Evolutionary conservation across 2,113 vertebrate genomes (phyloP).

Genomic region (Sturnus vulgaris): DNA sequence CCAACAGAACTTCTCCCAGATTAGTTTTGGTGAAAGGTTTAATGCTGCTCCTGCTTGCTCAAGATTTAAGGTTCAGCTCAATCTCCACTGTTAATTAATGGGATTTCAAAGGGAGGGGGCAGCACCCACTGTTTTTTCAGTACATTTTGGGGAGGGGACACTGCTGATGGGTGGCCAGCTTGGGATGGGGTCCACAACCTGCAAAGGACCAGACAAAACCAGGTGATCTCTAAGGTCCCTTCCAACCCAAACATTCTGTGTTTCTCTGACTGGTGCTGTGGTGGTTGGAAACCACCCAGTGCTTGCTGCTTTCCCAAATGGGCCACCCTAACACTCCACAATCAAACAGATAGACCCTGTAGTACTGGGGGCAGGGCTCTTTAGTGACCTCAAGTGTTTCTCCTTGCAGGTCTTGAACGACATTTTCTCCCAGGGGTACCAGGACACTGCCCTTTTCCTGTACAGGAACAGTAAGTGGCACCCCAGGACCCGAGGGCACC

Average conservation of each 20-base stretch:
- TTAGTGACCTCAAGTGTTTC: not conserved
- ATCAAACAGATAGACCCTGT: not conserved
- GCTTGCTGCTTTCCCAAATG: not conserved
- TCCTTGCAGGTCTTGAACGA: conserved; percentile 66
- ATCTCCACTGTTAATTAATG: not conserved
- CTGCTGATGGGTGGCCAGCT: not conserved
- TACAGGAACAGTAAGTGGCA: conserved; percentile 73
- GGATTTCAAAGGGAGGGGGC: not conserved
- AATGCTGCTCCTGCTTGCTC: not conserved
- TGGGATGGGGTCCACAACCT: not conserved
- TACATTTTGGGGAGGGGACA: not conserved
- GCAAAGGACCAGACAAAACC: not conserved
- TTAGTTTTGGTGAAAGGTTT: not conserved
- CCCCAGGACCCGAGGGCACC: not conserved
- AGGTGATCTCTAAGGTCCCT: not conserved
- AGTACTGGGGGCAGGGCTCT: not conserved
- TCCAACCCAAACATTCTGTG: not conserved
- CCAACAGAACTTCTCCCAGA: not conserved
- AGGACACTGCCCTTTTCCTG: conserved; percentile 71
- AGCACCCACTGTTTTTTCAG: not conserved
- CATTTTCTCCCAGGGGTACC: conserved; percentile 75
- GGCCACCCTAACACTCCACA: not conserved
- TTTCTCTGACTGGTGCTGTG: rapidly evolving
- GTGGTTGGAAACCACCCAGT: not conserved
- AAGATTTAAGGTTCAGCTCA: not conserved